Evolutionary conservation across 2,113 vertebrate species (phyloP), one percentile per base, ranked within the genome.

Genomic region (Alligator mississippiensis): DNA sequence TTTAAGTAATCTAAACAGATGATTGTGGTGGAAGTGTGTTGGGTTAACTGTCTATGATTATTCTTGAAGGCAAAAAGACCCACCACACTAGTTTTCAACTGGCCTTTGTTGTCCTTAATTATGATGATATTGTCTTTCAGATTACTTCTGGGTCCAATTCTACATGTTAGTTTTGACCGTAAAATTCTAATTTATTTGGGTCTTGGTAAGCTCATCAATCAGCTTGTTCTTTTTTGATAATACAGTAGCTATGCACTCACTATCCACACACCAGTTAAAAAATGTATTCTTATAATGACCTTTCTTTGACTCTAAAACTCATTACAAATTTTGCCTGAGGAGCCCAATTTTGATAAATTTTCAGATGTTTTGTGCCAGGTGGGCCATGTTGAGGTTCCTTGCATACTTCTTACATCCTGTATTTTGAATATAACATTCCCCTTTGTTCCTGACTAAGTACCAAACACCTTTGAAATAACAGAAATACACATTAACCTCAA

Each of bases 1-100:
- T 93, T 91, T 77, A 75, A 90, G 14, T 66, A 1, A 30, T 28
- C 24, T 82, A 38, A 94, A 91, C 62, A 92, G 59, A 89, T 81
- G 84, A 94, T 92, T 86, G 64, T 83, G 0, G 0, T 93, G 87
- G 84, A 93, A 85, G n/a, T 15, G 59, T 83, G 84, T 64, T 6
- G 84, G 87, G 74, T 86, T 85, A 54, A 4, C 75, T 82, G 21
- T 78, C 61, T 85, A 30, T 66, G 77, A 47, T 88, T 88, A 38
- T 72, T 91, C 55, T 27, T 47, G 60, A 90, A 95, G 79, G 28
- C 80, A 28, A 1, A 55, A 57, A 80, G 57, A 60, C 86, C 25
- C 47, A 76, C 9, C 68, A 77, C 10, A 47, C 47, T 47, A 47
- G 47, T 47, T 47, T 47, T 47, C 47, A 47, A 47, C 47, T 47